Evolutionary conservation across 2,797 vertebrate genomes (phyloP).

Genomic region (Pangasius krempfi): DNA sequence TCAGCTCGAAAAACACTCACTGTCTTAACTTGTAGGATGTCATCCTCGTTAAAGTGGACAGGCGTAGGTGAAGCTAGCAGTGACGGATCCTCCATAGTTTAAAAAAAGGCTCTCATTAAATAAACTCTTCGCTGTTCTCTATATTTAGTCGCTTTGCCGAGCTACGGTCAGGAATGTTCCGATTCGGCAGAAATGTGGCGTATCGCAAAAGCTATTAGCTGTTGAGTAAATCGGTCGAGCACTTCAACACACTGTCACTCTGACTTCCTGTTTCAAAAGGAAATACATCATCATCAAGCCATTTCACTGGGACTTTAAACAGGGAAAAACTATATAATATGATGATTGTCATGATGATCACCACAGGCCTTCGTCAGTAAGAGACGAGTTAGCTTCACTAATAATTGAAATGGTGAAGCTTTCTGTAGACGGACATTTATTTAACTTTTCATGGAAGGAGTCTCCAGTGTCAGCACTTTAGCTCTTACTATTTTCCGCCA

Average conservation of each 20-base stretch:
- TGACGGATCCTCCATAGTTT: background rate
- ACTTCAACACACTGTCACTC: background rate
- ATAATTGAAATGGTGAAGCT: too few relatives aligned
- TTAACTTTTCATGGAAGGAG: background rate
- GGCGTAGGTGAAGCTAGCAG: constrained; percentile 4
- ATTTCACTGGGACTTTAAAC: background rate
- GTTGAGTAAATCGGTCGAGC: background rate
- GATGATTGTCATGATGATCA: background rate
- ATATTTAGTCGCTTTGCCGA: background rate
- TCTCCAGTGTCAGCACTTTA: background rate
- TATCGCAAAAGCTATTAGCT: background rate
- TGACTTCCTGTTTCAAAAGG: background rate
- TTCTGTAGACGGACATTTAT: background rate
- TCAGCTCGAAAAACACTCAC: background rate
- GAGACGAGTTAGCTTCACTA: background rate
- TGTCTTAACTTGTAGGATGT: too few relatives aligned
- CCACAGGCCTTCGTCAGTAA: background rate
- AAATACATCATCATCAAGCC: background rate
- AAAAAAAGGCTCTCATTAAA: background rate
- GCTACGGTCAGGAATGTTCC: background rate
- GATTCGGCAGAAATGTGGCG: background rate
- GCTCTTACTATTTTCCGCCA: background rate
- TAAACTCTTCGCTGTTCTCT: background rate
- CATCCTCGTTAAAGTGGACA: background rate
- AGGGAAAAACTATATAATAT: background rate